phyloP scores from a whole-genome alignment of 2,113 vertebrate genomes.

The Epinephelus cyanopodus region DNA sequence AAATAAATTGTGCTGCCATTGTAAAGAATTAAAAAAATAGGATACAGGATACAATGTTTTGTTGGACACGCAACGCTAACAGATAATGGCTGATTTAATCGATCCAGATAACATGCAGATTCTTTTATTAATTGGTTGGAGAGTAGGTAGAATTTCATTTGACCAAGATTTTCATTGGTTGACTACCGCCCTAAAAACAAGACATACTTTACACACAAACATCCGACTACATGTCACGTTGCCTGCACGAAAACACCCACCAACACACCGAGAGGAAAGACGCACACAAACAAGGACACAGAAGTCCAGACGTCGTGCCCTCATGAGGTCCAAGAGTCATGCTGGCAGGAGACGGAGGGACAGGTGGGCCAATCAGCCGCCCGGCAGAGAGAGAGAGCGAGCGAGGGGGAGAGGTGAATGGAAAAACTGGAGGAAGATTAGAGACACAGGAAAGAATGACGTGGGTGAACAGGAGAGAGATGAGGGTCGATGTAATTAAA shows the following conservation, averaged over 20 bases:
- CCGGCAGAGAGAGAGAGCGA: conserved; percentile 23
- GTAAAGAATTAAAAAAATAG: too few species aligned
- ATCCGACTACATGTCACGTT: conserved; percentile 7
- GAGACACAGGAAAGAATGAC: conserved; percentile 25
- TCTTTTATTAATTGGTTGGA: too few species aligned
- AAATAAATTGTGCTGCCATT: too few species aligned
- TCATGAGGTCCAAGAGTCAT: conserved; percentile 48
- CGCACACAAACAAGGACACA: conserved; percentile 29
- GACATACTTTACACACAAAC: not conserved
- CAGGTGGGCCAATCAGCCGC: conserved; percentile 64
- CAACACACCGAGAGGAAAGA: conserved; percentile 4
- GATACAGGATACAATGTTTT: too few species aligned
- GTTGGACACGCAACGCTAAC: too few species aligned
- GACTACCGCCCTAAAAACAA: too few species aligned
- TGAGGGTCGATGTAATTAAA: conserved; percentile 22
- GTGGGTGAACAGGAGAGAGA: conserved; percentile 19
- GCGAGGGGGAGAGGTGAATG: conserved; percentile 19
- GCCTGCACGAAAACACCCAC: not conserved
- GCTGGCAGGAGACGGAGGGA: conserved; percentile 48
- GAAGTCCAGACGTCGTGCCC: conserved; percentile 46
- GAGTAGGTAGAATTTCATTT: too few species aligned
- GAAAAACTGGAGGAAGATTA: conserved; percentile 55
- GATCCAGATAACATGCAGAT: too few species aligned
- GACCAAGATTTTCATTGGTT: too few species aligned
- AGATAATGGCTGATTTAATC: too few species aligned